A percentile compares a stretch with the other conserved stretches of the same genome.
phyloP scores from a whole-genome alignment of 2,888 invertebrate genomes.

The Xestia xanthographa region DNA sequence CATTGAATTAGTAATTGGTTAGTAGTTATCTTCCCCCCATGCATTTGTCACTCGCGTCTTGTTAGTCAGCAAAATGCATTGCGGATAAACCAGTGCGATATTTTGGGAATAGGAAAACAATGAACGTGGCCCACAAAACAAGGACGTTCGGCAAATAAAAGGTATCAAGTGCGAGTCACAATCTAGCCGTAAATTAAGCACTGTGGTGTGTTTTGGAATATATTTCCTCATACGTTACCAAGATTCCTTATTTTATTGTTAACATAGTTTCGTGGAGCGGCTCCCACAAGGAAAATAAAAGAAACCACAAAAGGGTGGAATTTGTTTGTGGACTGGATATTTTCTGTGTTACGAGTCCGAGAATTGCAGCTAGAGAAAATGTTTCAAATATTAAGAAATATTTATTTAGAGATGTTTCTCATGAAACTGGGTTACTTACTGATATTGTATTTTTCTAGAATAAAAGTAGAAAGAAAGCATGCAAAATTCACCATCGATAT shows the following conservation, averaged over 20 bases:
- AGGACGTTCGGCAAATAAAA: constrained; percentile 35
- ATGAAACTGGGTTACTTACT: constrained; percentile 13
- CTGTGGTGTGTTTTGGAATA: constrained; percentile 46
- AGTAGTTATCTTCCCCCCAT: too few relatives aligned
- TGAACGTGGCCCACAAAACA: constrained; percentile 9
- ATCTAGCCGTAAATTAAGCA: constrained; percentile 52
- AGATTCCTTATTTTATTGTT: constrained; percentile 54
- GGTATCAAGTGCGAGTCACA: constrained; percentile 44
- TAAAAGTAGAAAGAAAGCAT: background rate
- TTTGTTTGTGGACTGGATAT: constrained; percentile 42
- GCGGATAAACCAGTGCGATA: background rate
- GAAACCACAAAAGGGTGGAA: constrained; percentile 41
- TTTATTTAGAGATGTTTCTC: constrained; percentile 14
- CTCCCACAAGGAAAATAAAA: constrained; percentile 40
- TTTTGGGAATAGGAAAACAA: constrained; percentile 21
- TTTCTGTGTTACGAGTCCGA: constrained; percentile 15
- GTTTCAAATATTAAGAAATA: constrained; percentile 20
- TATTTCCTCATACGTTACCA: constrained; percentile 52
- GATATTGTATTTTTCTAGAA: background rate
- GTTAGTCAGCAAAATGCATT: constrained; percentile 2
- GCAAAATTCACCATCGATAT: background rate
- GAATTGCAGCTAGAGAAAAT: constrained; percentile 19
- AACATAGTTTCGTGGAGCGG: constrained; percentile 33
- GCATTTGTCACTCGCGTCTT: background rate
- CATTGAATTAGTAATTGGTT: background rate